These are phyloP conservation scores for Callocephalon fimbriatum DNA, from an alignment of 2,113 vertebrate species.

Conservation along the genomic window DNA sequence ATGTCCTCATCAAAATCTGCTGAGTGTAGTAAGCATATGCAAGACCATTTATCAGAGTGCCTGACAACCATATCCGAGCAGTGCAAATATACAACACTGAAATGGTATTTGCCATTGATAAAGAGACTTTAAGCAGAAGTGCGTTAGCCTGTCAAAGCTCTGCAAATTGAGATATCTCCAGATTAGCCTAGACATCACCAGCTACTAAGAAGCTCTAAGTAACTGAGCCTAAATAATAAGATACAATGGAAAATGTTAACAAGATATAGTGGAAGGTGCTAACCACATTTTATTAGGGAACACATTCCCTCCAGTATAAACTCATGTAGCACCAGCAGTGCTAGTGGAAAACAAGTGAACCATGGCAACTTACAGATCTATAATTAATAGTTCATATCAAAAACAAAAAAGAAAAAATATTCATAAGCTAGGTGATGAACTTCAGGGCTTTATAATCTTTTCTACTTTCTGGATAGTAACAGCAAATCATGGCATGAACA, in stretches of 20 bases:
- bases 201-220: not conserved
- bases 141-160: not conserved
- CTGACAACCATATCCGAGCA: not conserved
- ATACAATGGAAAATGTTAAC: not conserved
- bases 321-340: accelerated
- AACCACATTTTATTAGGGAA: not conserved
- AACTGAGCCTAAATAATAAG: not conserved
- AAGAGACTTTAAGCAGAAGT: not conserved
- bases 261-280: not conserved
- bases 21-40: not conserved
- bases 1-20: not conserved
- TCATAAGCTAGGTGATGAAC: not conserved
- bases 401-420: not conserved
- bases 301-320: not conserved
- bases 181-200: not conserved
- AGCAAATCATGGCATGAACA: not conserved
- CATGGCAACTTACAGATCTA: not conserved
- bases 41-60: not conserved
- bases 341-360: not conserved
- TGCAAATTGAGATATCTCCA: not conserved
- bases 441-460: not conserved
- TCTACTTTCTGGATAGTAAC: not conserved
- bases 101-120: not conserved
- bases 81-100: not conserved
- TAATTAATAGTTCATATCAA: not conserved